Conservation (phyloP, 2,888 invertebrate species). For the Tenthredo amoena region DNA sequence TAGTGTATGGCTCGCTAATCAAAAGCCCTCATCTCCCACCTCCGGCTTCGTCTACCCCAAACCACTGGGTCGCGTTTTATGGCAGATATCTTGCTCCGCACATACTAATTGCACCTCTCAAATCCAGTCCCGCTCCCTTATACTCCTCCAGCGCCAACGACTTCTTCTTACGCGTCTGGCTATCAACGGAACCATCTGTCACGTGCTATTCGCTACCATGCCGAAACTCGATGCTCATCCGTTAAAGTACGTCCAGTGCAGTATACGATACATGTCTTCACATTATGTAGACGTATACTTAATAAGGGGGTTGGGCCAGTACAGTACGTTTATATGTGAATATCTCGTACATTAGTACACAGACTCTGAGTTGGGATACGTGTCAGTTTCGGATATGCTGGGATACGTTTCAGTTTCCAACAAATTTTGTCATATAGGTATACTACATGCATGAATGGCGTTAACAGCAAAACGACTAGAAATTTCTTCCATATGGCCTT, state of each 20-base stretch:
- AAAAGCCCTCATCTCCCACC: slow-evolving; percentile 30
- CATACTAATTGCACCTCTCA: slow-evolving; percentile 58
- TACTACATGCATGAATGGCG: not conserved
- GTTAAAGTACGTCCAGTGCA: not conserved
- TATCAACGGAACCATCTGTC: slow-evolving; percentile 58
- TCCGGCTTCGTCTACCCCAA: not conserved
- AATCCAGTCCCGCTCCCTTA: slow-evolving; percentile 39
- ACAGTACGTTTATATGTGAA: not conserved
- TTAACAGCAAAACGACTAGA: not conserved
- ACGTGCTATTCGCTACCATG: slow-evolving; percentile 40
- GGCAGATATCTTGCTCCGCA: slow-evolving; percentile 51
- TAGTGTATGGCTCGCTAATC: slow-evolving; percentile 5
- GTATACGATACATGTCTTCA: not conserved
- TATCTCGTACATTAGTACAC: not conserved
- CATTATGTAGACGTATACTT: not conserved
- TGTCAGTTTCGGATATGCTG: no score
- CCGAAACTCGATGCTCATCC: slow-evolving; percentile 7
- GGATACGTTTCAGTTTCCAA: not conserved
- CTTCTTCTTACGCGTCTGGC: slow-evolving; percentile 58
- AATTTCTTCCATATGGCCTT: not conserved
- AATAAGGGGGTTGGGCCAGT: not conserved
- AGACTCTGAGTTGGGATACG: not conserved
- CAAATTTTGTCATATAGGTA: not conserved
- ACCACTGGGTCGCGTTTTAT: slow-evolving; percentile 33
- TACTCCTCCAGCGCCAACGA: slow-evolving; percentile 9